Conservation (phyloP, 2,113 vertebrate genomes). For the Myotis brandtii region DNA sequence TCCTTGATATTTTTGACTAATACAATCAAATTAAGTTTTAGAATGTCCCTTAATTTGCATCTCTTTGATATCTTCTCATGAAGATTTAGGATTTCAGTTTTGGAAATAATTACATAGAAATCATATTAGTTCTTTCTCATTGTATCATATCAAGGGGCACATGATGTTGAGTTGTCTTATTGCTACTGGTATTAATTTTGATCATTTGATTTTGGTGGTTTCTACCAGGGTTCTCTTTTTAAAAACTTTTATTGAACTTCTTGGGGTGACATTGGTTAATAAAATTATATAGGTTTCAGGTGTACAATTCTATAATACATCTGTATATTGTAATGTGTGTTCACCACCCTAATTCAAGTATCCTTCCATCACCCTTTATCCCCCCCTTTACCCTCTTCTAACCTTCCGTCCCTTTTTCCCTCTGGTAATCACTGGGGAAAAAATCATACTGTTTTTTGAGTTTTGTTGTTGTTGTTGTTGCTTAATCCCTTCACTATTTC, state of each 20-base stretch:
- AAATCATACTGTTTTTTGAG: too few species aligned
- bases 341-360: not conserved
- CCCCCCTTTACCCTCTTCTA: not conserved
- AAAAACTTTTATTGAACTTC: not conserved
- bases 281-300: too few species aligned
- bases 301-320: too few species aligned
- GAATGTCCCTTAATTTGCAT: not conserved
- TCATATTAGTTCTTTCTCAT: not conserved
- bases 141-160: not conserved
- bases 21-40: not conserved
- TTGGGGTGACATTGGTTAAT: not conserved
- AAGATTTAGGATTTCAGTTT: not conserved
- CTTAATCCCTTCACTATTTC: too few species aligned
- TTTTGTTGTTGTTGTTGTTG: too few species aligned
- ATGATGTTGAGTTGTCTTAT: not conserved
- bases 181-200: not conserved
- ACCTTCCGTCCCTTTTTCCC: too few species aligned
- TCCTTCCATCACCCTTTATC: not conserved
- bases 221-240: not conserved
- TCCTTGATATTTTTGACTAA: not conserved
- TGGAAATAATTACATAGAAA: not conserved
- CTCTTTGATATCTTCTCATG: not conserved
- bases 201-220: not conserved
- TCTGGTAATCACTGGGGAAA: not conserved
- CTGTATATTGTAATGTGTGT: too few species aligned